Evolutionary conservation across 2,888 invertebrate genomes (phyloP).

Genomic region (Zele albiditarsus): DNA sequence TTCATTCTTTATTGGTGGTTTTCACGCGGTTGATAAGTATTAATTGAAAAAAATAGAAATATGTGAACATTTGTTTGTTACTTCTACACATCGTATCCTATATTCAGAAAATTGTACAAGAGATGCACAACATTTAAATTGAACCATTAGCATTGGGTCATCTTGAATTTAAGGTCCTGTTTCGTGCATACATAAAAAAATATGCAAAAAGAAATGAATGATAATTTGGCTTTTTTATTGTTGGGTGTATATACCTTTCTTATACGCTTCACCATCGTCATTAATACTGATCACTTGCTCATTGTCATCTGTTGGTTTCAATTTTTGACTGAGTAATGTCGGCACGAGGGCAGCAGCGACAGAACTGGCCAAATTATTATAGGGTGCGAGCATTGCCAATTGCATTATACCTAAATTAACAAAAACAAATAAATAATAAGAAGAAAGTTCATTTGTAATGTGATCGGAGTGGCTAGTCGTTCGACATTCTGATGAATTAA

Average conservation of each 20-base stretch:
- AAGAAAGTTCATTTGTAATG: slow-evolving; percentile 16
- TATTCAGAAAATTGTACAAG: too few species aligned
- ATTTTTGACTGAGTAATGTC: slow-evolving; percentile 72
- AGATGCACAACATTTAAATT: too few species aligned
- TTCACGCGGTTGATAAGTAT: too few species aligned
- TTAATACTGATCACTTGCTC: slow-evolving; percentile 68
- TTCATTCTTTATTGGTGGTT: too few species aligned
- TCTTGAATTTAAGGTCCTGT: too few species aligned
- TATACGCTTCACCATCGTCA: slow-evolving; percentile 32
- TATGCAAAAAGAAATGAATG: too few species aligned
- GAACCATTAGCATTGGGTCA: too few species aligned
- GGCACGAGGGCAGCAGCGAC: slow-evolving; percentile 75
- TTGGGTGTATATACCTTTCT: slow-evolving; percentile 49
- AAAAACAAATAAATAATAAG: slow-evolving; percentile 1
- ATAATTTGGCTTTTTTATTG: neutral
- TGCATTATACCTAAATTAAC: slow-evolving; percentile 73
- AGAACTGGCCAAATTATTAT: slow-evolving; percentile 75
- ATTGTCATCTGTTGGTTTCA: slow-evolving; percentile 69
- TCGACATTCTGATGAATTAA: too few species aligned
- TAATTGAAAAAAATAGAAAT: too few species aligned
- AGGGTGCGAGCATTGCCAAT: slow-evolving; percentile 75
- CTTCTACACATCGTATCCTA: too few species aligned
- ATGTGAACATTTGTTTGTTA: too few species aligned
- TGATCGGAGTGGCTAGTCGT: neutral
- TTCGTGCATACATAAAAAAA: too few species aligned